Conservation (phyloP, 2,113 vertebrate species). For the Halcyon malimbica region DNA sequence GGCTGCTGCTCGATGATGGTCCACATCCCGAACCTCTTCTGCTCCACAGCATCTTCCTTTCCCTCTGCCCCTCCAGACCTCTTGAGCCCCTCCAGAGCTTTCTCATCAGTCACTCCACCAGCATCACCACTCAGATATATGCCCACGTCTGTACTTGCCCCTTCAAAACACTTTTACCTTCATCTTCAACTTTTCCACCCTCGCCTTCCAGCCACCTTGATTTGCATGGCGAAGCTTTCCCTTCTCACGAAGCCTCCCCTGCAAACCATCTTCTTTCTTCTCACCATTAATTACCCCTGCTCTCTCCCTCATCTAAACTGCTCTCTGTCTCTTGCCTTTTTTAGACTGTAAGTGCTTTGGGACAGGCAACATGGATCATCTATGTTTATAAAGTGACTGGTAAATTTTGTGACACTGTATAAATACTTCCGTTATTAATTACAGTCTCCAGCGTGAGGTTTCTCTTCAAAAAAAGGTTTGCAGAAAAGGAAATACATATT, state of each 20-base stretch:
- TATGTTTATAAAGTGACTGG: slow-evolving; percentile 52
- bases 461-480: slow-evolving; percentile 50
- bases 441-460: slow-evolving; percentile 20
- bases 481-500: slow-evolving; percentile 65
- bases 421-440: slow-evolving; percentile 67
- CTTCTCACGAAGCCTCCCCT: neutral
- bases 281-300: slow-evolving; percentile 23
- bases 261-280: neutral
- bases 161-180: neutral
- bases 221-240: neutral
- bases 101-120: neutral
- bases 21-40: rapidly evolving
- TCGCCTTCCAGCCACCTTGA: rapidly evolving
- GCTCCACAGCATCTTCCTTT: neutral
- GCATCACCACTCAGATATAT: rapidly evolving
- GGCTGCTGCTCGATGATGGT: neutral
- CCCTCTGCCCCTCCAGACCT: neutral
- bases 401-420: slow-evolving; percentile 57
- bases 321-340: slow-evolving; percentile 61
- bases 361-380: slow-evolving; percentile 49
- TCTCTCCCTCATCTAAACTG: slow-evolving; percentile 17
- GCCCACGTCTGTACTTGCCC: neutral
- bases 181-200: neutral
- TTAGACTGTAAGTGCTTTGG: slow-evolving; percentile 55
- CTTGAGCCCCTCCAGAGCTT: neutral